Conservation (phyloP, 2,888 invertebrate species). For the Stenurella melanura region DNA sequence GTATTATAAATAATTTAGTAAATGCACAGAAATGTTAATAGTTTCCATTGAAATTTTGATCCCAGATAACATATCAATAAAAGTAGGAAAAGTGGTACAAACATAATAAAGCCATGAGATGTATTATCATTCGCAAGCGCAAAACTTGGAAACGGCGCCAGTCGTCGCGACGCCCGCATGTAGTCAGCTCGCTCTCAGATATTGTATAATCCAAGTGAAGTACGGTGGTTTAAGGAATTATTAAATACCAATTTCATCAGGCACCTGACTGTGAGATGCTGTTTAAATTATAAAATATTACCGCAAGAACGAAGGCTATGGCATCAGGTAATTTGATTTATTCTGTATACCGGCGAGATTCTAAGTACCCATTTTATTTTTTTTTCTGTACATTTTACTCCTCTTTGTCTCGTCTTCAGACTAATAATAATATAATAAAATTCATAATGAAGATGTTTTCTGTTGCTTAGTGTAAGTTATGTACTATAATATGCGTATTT, state of each 20-base stretch:
- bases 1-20: no score
- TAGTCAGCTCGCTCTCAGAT: constrained; percentile 45
- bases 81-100: neutral
- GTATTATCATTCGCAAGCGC: constrained; percentile 58
- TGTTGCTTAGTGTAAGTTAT: no score
- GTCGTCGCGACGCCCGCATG: constrained; percentile 59
- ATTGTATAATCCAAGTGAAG: constrained; percentile 11
- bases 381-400: no score
- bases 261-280: neutral
- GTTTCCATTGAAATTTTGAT: neutral
- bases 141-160: constrained; percentile 55
- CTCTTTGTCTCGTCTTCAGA: no score
- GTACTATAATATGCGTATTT: no score
- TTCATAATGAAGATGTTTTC: no score
- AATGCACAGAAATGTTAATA: no score
- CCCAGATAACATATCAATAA: neutral
- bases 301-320: neutral
- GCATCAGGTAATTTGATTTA: neutral
- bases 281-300: neutral
- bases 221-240: constrained; percentile 1
- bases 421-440: no score
- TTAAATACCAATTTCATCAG: neutral
- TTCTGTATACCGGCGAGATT: neutral
- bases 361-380: no score
- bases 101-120: neutral